Evolutionary conservation across 2,113 vertebrate species (phyloP).

Genomic region (Bos indicus): DNA sequence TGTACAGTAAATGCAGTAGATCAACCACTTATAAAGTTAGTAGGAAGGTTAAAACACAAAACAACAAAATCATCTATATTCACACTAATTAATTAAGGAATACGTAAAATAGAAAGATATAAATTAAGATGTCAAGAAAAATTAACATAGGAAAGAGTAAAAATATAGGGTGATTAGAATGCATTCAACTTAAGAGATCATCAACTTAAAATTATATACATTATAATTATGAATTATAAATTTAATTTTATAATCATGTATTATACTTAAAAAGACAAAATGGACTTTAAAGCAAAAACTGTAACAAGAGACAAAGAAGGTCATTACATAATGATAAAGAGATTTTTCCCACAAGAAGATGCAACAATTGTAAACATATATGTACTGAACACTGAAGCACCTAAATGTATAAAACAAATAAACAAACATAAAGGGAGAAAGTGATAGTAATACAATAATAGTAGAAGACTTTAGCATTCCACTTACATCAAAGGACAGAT

Average conservation of each 20-base stretch:
- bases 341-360: not conserved
- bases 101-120: not conserved
- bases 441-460: not conserved
- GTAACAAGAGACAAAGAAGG: not conserved
- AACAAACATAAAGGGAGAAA: not conserved
- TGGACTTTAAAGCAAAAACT: not conserved
- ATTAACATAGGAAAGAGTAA: not conserved
- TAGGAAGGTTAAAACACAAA: not conserved
- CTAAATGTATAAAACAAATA: not conserved
- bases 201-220: not conserved
- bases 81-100: not conserved
- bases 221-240: not conserved
- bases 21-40: not conserved
- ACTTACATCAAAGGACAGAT: not conserved
- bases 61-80: not conserved
- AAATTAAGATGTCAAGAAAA: not conserved
- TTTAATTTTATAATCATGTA: not conserved
- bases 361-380: not conserved
- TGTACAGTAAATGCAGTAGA: not conserved
- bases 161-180: not conserved
- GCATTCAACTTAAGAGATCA: not conserved
- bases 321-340: not conserved
- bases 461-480: not conserved
- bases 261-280: not conserved
- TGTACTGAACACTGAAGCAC: not conserved